Base-by-base conservation (phyloP, 2,113 vertebrate species). In the Acanthochromis polyacanthus region DNA sequence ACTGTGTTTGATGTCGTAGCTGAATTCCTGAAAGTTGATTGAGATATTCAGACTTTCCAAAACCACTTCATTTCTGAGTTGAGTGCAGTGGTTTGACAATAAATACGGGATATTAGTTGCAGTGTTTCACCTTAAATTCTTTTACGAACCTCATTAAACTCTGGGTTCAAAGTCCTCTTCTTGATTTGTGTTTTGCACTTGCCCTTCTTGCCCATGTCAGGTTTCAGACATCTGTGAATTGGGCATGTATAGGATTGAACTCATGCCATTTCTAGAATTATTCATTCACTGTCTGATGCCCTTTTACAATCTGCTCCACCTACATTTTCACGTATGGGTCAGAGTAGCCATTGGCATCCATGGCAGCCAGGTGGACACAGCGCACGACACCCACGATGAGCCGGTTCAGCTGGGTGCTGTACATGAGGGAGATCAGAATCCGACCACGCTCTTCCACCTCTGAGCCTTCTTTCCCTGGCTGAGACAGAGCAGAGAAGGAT, bases 151-250 rank as follows among this genome's bases (percentile, higher is more conserved):
- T 99, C 98, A 7, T 99, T 99, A 91, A 97, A 99, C 81, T 99
- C 98, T 0, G 98, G 98, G 68, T 99, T 99, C 80, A 99, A 90
- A 0, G 98, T 99, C 93, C 98, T 99, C 95, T 99, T 99, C 91
- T 99, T 99, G 77, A 98, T 99, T 89, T 98, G 97, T 0, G 98
- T 99, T 95, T 99, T 99, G 89, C 96, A 95, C 88, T 99, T 99
- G 58, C 95, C 97, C 81, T 99, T 99, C 88, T 99, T 99, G 9
- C 98, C 98, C 96, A 99, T 98, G 92, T 99, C 98, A 2, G 98
- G 98, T 89, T 98, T 99, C 90, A 99, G 95, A 89, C 94, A 97
- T 75, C 97, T 99, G 76, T 70, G 73, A 87, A 75, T 64, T 32
- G 40, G 0, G 78, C 16, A 82, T 6, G 3, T 0, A 43, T 0